Evolutionary conservation across 2,888 invertebrate genomes (phyloP).

Genomic region (Heteromurus nitidus): DNA sequence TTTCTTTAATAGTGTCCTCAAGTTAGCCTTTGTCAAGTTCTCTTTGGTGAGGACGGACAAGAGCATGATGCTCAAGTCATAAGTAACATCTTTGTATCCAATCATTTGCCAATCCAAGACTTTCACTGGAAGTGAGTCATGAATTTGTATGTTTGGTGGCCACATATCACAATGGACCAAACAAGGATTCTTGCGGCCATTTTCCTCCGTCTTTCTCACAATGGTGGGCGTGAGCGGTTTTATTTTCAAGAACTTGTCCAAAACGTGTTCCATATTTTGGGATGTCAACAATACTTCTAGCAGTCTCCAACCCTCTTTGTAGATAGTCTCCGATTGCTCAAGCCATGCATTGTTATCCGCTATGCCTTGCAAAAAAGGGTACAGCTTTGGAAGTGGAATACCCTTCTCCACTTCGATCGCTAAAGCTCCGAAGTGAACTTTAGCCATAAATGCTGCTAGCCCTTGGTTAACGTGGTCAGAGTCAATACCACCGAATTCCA

Average conservation of each 20-base stretch:
- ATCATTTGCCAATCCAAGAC: constrained; percentile 71
- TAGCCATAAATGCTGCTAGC: constrained; percentile 59
- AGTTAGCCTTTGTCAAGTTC: constrained; percentile 26
- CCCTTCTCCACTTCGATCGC: constrained; percentile 40
- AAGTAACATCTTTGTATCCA: constrained; percentile 55
- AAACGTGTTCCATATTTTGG: constrained; percentile 17
- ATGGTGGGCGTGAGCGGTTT: constrained; percentile 11
- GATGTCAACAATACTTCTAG: constrained; percentile 44
- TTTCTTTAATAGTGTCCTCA: constrained; percentile 25
- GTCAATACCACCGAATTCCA: constrained; percentile 16
- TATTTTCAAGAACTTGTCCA: constrained; percentile 39
- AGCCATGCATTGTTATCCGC: neutral
- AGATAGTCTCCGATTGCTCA: constrained; percentile 5
- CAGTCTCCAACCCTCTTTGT: constrained; percentile 29
- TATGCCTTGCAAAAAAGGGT: constrained; percentile 47
- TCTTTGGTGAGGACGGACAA: constrained; percentile 51
- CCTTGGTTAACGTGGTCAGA: constrained; percentile 47
- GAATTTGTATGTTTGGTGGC: constrained; percentile 69
- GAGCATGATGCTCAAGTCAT: constrained; percentile 64
- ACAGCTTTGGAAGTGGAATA: constrained; percentile 34
- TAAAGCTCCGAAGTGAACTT: constrained; percentile 62
- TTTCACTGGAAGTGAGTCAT: constrained; percentile 38
- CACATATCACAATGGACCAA: constrained; percentile 70
- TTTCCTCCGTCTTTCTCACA: constrained; percentile 12
- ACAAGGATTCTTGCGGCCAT: constrained; percentile 28